A percentile compares a stretch with the other conserved stretches of the same genome.
Evolutionary conservation across 2,888 invertebrate species (phyloP).

Genomic region (Stenodema calcarata): DNA sequence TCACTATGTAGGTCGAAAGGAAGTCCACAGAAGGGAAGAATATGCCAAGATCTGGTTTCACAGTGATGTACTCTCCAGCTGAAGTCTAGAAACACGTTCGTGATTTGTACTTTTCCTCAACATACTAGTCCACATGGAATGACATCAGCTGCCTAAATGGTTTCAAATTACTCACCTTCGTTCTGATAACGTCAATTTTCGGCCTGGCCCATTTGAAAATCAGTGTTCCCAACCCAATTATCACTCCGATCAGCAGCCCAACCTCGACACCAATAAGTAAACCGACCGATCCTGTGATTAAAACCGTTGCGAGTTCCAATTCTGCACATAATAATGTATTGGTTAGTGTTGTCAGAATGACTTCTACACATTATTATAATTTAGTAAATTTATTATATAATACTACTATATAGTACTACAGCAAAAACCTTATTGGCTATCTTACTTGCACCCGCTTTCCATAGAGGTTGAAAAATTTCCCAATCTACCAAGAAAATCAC

Average conservation of each 20-base stretch:
- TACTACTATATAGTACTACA: too few species aligned
- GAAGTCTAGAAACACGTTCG: conserved; percentile 17
- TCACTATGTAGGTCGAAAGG: conserved; percentile 67
- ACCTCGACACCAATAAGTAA: conserved; percentile 77
- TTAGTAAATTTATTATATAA: too few species aligned
- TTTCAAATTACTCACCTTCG: conserved; percentile 61
- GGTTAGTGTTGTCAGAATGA: not conserved
- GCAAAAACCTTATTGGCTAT: too few species aligned
- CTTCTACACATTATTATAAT: too few species aligned
- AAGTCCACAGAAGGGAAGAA: conserved; percentile 73
- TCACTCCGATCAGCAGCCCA: conserved; percentile 77
- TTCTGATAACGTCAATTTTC: conserved; percentile 62
- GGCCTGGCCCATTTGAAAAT: conserved; percentile 75
- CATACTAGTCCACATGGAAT: too few species aligned
- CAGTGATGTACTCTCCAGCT: conserved; percentile 64
- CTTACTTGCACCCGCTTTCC: conserved; percentile 60
- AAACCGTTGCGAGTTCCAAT: conserved; percentile 71
- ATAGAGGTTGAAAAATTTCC: conserved; percentile 64
- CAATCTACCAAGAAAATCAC: conserved; percentile 81
- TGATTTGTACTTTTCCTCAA: too few species aligned
- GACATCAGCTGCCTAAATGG: not conserved
- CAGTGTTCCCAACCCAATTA: conserved; percentile 70
- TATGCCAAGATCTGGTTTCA: conserved; percentile 70
- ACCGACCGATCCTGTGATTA: conserved; percentile 73
- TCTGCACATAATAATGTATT: conserved; percentile 58